Base-by-base conservation (phyloP, 2,888 invertebrate species). In the Buathra laborator region DNA sequence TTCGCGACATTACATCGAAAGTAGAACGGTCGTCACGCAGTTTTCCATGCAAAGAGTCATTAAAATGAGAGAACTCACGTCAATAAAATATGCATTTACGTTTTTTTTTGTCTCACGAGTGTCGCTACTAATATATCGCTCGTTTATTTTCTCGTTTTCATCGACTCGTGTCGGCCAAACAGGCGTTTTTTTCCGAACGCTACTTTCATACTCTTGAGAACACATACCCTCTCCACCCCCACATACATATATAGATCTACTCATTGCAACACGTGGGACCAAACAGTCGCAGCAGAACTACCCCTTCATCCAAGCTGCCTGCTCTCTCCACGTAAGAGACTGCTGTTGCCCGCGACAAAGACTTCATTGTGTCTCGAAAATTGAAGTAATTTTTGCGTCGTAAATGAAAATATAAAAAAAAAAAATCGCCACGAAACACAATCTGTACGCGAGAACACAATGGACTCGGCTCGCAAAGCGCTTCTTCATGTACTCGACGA, bases 351-450 rank as follows among this genome's bases (percentile, higher is more conserved):
- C 9, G 43, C 71, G 62, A 86, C 86, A 86, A 88, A 88, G 85
- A 80, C 71, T 79, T 86, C 84, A 89, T 89, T 90, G 89, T 89
- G 84, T 46, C 79, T 84, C 85, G 59, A 74, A 89, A 87, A 89
- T 89, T 81, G 87, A 68, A 79, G 86, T 86, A 86, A 89, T 89
- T 89, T 89, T 88, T 87, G 72, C 77, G 77, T 83, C 74, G 81
- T 67, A 75, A 74, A 37, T 37, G 37, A 37, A 37, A 37, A 37
- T 37, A 37, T 7, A 2, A 71, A 59, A 64, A 56, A 62, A 16
- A 24, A 56, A 29, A 48, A 53, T 19, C n/a, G 51, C 66, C 77
- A 77, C 77, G 76, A 74, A 74, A 85, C 67, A 85, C 67, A 85
- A 75, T 81, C 53, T 62, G 51, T 78, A 81, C 81, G 71, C 81